Evolutionary conservation across 2,113 vertebrate genomes (phyloP).

Genomic region (Dipodomys ordii): DNA sequence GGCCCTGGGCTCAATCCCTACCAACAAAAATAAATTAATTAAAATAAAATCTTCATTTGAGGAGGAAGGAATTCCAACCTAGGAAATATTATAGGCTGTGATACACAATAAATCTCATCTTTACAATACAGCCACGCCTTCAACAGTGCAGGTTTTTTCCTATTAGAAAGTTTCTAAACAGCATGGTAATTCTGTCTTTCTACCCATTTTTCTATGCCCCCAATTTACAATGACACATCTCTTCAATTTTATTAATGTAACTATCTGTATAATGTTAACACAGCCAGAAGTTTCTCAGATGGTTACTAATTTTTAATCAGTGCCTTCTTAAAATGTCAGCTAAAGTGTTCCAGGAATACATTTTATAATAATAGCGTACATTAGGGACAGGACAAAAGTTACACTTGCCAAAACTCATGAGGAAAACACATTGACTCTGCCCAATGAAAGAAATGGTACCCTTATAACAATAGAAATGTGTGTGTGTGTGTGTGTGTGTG

Average conservation of each 20-base stretch:
- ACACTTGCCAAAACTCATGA: conserved; percentile 18
- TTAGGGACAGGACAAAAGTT: conserved; percentile 36
- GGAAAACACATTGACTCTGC: conserved; percentile 46
- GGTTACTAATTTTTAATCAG: conserved; percentile 3
- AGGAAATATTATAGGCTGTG: background rate
- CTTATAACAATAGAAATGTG: conserved; percentile 16
- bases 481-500: fast-evolving
- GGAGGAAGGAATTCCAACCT: background rate
- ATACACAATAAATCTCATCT: background rate
- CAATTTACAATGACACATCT: background rate
- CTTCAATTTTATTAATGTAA: background rate
- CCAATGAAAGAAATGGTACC: conserved; percentile 18
- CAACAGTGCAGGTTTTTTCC: background rate
- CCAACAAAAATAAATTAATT: no score
- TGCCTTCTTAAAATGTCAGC: background rate
- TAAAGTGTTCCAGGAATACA: conserved; percentile 25
- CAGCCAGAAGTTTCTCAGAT: background rate
- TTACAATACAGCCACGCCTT: background rate
- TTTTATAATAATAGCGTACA: background rate
- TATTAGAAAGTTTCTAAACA: background rate
- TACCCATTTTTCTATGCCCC: background rate
- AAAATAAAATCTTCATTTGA: background rate
- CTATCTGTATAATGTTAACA: background rate
- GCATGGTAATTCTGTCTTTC: background rate
- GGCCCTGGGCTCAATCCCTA: no score